These are phyloP conservation scores for Pseudopleuronectes americanus DNA, from an alignment of 2,797 vertebrate species.

Conservation along the genomic window DNA sequence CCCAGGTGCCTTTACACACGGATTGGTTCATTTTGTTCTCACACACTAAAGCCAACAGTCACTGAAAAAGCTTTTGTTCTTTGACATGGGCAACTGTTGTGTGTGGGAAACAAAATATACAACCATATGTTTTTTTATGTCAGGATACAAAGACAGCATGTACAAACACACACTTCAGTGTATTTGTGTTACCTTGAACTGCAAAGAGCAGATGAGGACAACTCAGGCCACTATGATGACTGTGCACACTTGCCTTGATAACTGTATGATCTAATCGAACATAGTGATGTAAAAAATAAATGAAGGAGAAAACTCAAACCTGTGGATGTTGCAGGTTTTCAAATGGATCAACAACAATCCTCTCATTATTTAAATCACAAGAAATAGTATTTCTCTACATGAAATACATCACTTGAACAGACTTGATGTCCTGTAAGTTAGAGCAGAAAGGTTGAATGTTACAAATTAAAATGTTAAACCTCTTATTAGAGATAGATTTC, in stretches of 20 bases:
- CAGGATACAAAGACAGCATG: neutral
- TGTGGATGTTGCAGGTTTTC: neutral
- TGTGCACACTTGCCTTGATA: slow-evolving; percentile 2
- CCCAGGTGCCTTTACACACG: neutral
- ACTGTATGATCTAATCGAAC: slow-evolving; percentile 20
- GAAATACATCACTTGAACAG: neutral
- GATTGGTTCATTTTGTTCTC: too few relatives aligned
- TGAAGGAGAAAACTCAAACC: neutral
- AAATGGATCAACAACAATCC: neutral
- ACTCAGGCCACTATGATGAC: neutral
- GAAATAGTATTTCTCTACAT: neutral
- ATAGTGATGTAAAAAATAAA: neutral
- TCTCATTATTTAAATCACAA: neutral
- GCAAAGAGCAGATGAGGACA: slow-evolving; percentile 51
- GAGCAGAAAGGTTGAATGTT: neutral
- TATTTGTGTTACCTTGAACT: slow-evolving; percentile 35
- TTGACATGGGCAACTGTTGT: too few relatives aligned
- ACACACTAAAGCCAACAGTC: too few relatives aligned
- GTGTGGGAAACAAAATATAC: too few relatives aligned
- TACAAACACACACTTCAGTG: neutral
- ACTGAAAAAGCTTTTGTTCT: neutral
- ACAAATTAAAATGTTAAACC: neutral
- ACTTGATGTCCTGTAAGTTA: neutral
- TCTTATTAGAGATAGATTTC: too few relatives aligned
- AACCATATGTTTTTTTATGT: too few relatives aligned